Base-by-base conservation (phyloP, 2,888 invertebrate species). In the Ischnus inquisitorius region DNA sequence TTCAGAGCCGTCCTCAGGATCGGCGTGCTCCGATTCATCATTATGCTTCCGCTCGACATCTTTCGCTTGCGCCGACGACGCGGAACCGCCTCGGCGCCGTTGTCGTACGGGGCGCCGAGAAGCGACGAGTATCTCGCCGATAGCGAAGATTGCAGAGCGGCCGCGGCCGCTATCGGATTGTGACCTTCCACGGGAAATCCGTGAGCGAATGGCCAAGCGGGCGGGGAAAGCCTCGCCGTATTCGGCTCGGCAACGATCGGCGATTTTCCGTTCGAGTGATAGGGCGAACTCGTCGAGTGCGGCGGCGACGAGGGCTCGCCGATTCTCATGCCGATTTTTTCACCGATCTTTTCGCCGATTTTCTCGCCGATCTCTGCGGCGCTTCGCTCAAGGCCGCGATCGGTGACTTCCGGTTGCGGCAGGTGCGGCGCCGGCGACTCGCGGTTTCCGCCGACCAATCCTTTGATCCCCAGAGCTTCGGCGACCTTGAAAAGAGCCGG, bases 1-100 rank as follows among this genome's bases (percentile, higher is more conserved):
- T 97, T 97, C 74, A 98, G 94, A 5, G 97, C 98, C 72, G 97
- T 97, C 88, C 98, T 95, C 88, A 98, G 94, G 80, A 98, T 97
- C 6, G 97, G 97, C 0, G 97, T 97, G 90, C 97, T 97, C 64
- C 96, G 95, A 64, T 96, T 96, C 25, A 43, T 51, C 34, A 43
- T 64, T 1, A 12, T 12, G 2, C 43, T 39, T 14, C 46, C 46
- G 54, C n/a, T 16, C 12, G 46, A 48, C 0, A 16, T 46, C 4
- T 57, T 71, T n/a, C 16, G 22, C 19, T 51, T 57, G 6, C 57
- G 51, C 43, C 51, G 68, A 5, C 14, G 25, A 4, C 64, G 14
- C 1, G 5, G n/a, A 10, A 57, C 19, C n/a, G 64, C 19, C 10
- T 79, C 54, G 57, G 41, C 3, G 10, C 25, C 54, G 22, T 57